A percentile compares a stretch with the other conserved stretches of the same genome.
Evolutionary conservation across 2,888 invertebrate genomes (phyloP).

Genomic region (Choreutis nemorana): DNA sequence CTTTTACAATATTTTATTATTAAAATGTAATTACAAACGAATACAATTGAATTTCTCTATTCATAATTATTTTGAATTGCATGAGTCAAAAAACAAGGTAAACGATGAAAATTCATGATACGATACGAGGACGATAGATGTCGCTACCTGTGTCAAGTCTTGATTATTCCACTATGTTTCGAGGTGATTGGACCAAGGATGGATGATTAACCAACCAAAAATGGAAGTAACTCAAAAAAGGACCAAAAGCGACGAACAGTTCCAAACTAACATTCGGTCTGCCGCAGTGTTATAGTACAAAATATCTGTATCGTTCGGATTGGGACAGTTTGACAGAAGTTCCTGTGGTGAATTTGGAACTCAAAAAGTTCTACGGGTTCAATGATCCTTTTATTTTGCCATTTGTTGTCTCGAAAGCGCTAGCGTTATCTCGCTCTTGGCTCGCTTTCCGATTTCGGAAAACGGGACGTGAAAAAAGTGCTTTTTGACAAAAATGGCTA

Average conservation of each 20-base stretch:
- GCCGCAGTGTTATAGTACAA: no score
- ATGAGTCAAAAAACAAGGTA: no score
- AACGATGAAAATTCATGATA: no score
- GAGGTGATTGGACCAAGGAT: conserved; percentile 37
- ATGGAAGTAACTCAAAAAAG: conserved; percentile 29
- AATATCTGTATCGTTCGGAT: no score
- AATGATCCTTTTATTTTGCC: conserved; percentile 41
- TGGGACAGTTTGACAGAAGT: no score
- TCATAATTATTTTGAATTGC: no score
- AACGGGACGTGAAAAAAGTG: conserved; percentile 38
- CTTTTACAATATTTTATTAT: background rate
- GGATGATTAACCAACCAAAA: no score
- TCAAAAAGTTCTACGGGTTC: no score
- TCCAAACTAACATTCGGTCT: no score
- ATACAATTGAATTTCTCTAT: no score
- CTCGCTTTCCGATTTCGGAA: conserved; percentile 38
- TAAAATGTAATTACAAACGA: conserved; percentile 3
- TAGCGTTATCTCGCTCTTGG: conserved; percentile 48
- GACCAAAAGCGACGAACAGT: conserved; percentile 29
- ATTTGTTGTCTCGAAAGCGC: conserved; percentile 31
- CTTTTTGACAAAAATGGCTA: conserved; percentile 61
- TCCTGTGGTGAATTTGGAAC: no score
- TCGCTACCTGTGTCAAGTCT: conserved; percentile 16
- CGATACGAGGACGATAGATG: conserved; percentile 19
- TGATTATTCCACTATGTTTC: conserved; percentile 13